Evolutionary conservation across 2,113 vertebrate species (phyloP).

Genomic region (Rhinolophus ferrumequinum): DNA sequence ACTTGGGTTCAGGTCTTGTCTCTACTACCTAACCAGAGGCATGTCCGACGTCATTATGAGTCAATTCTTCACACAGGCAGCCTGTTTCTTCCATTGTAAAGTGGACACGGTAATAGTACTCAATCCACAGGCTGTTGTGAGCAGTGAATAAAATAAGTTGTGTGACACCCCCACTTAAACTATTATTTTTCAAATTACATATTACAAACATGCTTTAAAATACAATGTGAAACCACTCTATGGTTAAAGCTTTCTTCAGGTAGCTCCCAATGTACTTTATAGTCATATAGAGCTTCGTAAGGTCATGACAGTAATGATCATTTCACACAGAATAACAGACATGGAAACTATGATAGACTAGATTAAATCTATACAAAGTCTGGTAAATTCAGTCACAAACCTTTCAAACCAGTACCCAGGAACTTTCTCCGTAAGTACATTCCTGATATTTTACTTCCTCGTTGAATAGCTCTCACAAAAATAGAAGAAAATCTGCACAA

Average conservation of each 20-base stretch:
- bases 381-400: not conserved
- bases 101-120: not conserved
- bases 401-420: not conserved
- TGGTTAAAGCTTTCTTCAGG: not conserved
- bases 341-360: not conserved
- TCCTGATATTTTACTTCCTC: not conserved
- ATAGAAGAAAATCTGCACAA: not conserved
- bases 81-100: not conserved
- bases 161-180: slow-evolving; percentile 8
- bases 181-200: not conserved
- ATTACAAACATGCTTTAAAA: slow-evolving; percentile 42
- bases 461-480: not conserved
- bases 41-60: not conserved
- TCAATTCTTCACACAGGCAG: not conserved
- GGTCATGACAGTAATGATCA: not conserved
- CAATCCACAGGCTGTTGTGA: not conserved
- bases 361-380: not conserved
- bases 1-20: not conserved
- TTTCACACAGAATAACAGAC: not conserved
- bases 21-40: not conserved
- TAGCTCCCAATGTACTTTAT: not conserved
- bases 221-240: not conserved
- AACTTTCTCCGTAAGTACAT: slow-evolving; percentile 27
- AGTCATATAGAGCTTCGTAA: not conserved
- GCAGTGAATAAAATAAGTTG: not conserved